Evolutionary conservation across 2,888 invertebrate species (phyloP).

Genomic region (Polymixis flavicincta): DNA sequence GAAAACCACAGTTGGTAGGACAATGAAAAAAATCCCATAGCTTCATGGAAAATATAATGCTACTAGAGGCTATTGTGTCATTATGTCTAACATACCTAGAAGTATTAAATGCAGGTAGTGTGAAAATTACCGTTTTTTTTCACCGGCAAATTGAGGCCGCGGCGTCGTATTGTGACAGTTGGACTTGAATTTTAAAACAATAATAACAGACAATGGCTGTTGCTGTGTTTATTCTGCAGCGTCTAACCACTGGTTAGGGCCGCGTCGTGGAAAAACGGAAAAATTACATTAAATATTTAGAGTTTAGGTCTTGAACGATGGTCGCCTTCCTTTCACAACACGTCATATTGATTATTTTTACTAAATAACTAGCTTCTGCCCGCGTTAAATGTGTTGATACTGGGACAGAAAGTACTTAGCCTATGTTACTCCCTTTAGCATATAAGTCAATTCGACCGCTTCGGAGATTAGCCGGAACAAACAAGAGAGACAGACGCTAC

Average conservation of each 20-base stretch:
- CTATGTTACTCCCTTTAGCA: too few relatives aligned
- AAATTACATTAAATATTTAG: conserved; percentile 49
- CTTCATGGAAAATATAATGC: conserved; percentile 83
- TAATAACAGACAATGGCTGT: conserved; percentile 55
- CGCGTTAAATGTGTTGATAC: too few relatives aligned
- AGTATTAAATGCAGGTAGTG: conserved; percentile 61
- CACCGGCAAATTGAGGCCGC: conserved; percentile 44
- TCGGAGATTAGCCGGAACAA: too few relatives aligned
- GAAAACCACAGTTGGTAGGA: conserved; percentile 81
- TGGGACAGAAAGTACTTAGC: too few relatives aligned
- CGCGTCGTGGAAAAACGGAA: conserved; percentile 44
- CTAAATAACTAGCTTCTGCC: too few relatives aligned
- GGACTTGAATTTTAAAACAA: conserved; percentile 66
- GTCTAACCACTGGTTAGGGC: conserved; percentile 39
- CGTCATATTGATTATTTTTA: conserved; percentile 1
- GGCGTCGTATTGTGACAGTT: conserved; percentile 64
- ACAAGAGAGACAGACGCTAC: too few relatives aligned
- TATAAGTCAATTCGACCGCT: too few relatives aligned
- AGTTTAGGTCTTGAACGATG: conserved; percentile 20
- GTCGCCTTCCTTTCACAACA: conserved; percentile 23
- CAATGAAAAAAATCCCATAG: conserved; percentile 85
- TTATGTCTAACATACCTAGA: conserved; percentile 74
- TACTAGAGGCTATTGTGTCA: conserved; percentile 80
- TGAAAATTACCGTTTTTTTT: conserved; percentile 78
- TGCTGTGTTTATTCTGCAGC: conserved; percentile 61